Percentiles rank a stretch among this genome's conserved stretches.
These are phyloP conservation scores for Limosa lapponica DNA, from an alignment of 2,797 vertebrate genomes.

Conservation along the genomic window DNA sequence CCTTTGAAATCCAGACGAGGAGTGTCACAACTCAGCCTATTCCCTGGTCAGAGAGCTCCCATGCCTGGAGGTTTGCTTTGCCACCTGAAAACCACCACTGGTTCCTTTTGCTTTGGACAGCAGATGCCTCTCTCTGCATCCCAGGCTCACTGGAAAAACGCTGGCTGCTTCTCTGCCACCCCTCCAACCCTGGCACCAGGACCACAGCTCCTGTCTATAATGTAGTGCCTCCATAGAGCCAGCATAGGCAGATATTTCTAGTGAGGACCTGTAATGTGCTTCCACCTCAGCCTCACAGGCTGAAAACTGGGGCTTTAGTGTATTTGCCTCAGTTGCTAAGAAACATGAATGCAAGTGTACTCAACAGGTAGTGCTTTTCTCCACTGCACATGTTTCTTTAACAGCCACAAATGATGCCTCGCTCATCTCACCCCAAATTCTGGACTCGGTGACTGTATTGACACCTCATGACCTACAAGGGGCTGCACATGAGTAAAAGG, in stretches of 20 bases:
- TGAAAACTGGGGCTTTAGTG: background rate
- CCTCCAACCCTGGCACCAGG: background rate
- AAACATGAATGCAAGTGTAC: background rate
- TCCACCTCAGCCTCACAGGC: background rate
- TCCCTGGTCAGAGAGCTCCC: background rate
- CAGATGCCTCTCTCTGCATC: background rate
- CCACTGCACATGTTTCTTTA: background rate
- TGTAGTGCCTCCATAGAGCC: background rate
- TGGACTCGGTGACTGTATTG: rapidly evolving
- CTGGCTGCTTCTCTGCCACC: background rate
- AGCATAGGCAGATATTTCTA: background rate
- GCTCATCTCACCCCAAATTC: background rate
- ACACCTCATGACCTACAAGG: background rate
- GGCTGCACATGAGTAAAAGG: background rate
- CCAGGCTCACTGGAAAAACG: background rate
- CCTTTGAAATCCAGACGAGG: background rate
- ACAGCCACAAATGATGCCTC: background rate
- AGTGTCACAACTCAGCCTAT: background rate
- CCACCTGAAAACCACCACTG: background rate
- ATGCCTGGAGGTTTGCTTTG: background rate
- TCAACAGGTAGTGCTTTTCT: background rate
- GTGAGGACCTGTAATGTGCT: rapidly evolving
- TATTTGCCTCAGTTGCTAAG: background rate
- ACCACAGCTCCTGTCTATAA: background rate
- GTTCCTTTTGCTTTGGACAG: background rate